Evolutionary conservation across 2,797 vertebrate species (phyloP).

Genomic region (Carcharodon carcharias): DNA sequence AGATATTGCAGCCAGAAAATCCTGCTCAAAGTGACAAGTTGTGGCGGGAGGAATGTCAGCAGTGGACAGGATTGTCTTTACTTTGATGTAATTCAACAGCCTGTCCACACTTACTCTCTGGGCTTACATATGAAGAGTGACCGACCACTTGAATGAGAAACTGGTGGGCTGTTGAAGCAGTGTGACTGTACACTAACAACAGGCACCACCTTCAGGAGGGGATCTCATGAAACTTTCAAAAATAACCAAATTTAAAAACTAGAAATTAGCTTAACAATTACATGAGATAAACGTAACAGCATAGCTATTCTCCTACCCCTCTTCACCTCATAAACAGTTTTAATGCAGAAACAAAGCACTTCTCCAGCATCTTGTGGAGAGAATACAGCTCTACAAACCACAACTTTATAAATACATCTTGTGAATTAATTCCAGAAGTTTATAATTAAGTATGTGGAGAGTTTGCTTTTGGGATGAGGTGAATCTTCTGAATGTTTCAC

Average conservation of each 20-base stretch:
- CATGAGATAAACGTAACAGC: too few relatives aligned
- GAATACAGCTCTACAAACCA: background rate
- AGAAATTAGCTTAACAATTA: too few relatives aligned
- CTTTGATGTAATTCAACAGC: background rate
- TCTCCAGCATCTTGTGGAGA: background rate
- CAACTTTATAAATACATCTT: background rate
- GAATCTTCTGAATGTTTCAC: background rate
- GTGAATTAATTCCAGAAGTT: background rate
- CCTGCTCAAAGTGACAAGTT: background rate
- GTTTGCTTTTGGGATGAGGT: background rate
- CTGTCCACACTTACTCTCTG: background rate
- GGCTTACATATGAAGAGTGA: background rate
- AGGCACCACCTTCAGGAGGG: background rate
- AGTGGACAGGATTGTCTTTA: background rate
- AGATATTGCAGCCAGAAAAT: too few relatives aligned
- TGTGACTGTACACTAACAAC: background rate
- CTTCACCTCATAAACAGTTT: background rate
- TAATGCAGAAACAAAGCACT: background rate
- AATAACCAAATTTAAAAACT: background rate
- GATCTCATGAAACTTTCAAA: background rate
- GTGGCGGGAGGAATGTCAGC: background rate
- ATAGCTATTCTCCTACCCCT: background rate
- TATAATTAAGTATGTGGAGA: conserved; percentile 9
- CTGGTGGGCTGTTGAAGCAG: background rate
- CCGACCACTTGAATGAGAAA: background rate